Conservation (phyloP, 2,113 vertebrate species). For the Engraulis encrasicolus region DNA sequence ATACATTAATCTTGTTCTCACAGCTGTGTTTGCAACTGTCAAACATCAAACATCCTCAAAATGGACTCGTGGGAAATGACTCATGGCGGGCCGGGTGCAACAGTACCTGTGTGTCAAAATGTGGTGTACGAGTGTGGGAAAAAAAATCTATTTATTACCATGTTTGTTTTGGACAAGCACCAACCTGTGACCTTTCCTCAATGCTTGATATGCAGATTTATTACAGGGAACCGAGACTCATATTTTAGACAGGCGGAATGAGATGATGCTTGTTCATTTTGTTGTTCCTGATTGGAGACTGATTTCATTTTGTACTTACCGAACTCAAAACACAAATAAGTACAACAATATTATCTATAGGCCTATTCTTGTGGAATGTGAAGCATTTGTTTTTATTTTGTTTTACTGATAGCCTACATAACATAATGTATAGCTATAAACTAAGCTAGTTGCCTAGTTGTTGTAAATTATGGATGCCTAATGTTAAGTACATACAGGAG, state of each 20-base stretch:
- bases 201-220: background rate
- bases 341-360: background rate
- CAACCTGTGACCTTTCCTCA: background rate
- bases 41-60: background rate
- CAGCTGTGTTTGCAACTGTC: background rate
- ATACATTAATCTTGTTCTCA: background rate
- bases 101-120: background rate
- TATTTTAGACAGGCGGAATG: background rate
- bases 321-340: background rate
- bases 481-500: no score
- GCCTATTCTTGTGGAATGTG: background rate
- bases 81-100: conserved; percentile 14
- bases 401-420: background rate
- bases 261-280: background rate
- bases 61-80: background rate
- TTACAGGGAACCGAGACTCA: no score
- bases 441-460: no score
- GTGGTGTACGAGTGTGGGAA: background rate
- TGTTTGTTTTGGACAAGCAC: background rate
- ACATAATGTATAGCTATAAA: background rate
- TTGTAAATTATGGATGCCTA: no score
- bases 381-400: background rate
- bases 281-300: background rate
- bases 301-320: background rate
- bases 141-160: background rate